These are phyloP conservation scores for Sitophilus oryzae DNA, from an alignment of 1,140 invertebrate species.

Conservation along the genomic window DNA sequence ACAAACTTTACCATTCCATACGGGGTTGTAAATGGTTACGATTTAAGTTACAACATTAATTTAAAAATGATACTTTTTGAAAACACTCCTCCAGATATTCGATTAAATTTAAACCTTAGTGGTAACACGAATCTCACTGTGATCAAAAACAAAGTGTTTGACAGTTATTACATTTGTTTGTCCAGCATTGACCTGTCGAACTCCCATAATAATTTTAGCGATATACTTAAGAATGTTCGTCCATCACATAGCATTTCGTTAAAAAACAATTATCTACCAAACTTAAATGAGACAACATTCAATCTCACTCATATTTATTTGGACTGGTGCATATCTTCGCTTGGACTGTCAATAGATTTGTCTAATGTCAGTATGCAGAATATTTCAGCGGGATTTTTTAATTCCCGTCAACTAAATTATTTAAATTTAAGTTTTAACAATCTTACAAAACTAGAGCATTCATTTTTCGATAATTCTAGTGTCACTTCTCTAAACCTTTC, in stretches of 20 bases:
- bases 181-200: conserved; percentile 5
- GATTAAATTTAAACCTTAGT: conserved; percentile 6
- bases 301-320: not conserved
- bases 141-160: not conserved
- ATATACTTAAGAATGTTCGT: not conserved
- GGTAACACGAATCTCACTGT: not conserved
- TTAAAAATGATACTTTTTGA: not conserved
- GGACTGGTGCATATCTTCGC: not conserved
- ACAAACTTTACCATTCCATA: not conserved
- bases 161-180: conserved; percentile 1
- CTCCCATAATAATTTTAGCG: not conserved
- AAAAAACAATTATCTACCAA: not conserved
- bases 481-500: conserved; percentile 1
- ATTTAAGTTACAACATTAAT: conserved; percentile 8
- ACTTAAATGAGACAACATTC: not conserved
- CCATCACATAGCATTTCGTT: not conserved
- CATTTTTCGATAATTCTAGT: not conserved
- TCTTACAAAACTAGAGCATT: not conserved
- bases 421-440: conserved; percentile 12
- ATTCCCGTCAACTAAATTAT: not conserved
- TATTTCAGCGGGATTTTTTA: conserved; percentile 5
- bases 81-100: not conserved
- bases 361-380: not conserved
- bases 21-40: not conserved
- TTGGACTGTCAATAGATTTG: not conserved